Percentiles rank a stretch among this genome's conserved stretches.
These are phyloP conservation scores for Nanorana parkeri DNA, from an alignment of 2,113 vertebrate genomes.

Conservation along the genomic window DNA sequence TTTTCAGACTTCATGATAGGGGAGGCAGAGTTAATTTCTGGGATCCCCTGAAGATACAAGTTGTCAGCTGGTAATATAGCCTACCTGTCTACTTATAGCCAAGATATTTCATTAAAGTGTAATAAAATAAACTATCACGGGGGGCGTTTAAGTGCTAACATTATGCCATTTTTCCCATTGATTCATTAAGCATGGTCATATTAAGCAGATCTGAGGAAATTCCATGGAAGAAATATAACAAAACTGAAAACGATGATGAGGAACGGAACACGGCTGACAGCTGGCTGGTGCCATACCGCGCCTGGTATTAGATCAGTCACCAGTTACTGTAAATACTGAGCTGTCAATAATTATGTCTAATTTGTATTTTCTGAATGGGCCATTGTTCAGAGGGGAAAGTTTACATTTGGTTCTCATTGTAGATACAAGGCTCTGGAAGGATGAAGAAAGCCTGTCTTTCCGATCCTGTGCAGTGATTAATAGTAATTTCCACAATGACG, in stretches of 20 bases:
- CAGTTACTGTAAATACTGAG: constrained; percentile 8
- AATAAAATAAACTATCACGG: too few species aligned
- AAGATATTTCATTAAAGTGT: too few species aligned
- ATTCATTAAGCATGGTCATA: background rate
- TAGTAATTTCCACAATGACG: background rate
- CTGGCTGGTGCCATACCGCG: constrained; percentile 17
- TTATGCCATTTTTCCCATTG: too few species aligned
- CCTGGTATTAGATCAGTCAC: constrained; percentile 16
- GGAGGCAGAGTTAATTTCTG: too few species aligned
- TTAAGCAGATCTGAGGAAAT: background rate
- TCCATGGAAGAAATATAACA: background rate
- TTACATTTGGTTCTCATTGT: constrained; percentile 33
- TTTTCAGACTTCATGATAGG: too few species aligned
- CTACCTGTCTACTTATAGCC: too few species aligned
- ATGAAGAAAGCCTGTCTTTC: constrained; percentile 28
- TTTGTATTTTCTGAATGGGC: constrained; percentile 27
- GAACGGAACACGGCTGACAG: constrained; percentile 29
- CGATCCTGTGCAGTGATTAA: background rate
- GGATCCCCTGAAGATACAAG: too few species aligned
- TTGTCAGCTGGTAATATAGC: too few species aligned
- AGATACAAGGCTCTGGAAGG: background rate
- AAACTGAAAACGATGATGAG: background rate
- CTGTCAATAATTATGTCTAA: constrained; percentile 38
- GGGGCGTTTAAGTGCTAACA: too few species aligned
- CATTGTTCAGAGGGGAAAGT: constrained; percentile 8